A percentile compares a stretch with the other conserved stretches of the same genome.
Evolutionary conservation across 2,888 invertebrate species (phyloP).

Genomic region (Asteroscopus sphinx): DNA sequence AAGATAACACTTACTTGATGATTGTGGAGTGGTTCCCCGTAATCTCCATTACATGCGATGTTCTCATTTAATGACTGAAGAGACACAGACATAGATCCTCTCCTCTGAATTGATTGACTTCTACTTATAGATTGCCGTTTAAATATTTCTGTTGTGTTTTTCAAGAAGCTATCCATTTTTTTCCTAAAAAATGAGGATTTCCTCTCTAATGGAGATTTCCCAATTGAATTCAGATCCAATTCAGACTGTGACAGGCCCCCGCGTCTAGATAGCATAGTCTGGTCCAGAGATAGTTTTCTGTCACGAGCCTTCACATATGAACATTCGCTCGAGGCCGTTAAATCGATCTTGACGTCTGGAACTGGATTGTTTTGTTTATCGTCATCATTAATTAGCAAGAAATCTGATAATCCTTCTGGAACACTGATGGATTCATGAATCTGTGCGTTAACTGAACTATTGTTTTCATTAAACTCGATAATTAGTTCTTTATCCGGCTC

Average conservation of each 20-base stretch:
- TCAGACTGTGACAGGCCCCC: constrained; percentile 82
- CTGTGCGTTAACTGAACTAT: constrained; percentile 21
- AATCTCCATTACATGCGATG: constrained; percentile 52
- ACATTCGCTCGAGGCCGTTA: constrained; percentile 42
- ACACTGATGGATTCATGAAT: constrained; percentile 57
- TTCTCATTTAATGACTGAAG: constrained; percentile 79
- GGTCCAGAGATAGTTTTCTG: constrained; percentile 82
- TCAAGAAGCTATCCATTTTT: constrained; percentile 84
- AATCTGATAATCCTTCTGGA: constrained; percentile 56
- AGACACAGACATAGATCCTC: constrained; percentile 80
- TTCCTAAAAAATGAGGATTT: constrained; percentile 86
- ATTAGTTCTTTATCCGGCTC: constrained; percentile 24
- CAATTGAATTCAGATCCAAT: constrained; percentile 80
- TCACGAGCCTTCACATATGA: constrained; percentile 62
- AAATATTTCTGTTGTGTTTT: constrained; percentile 84
- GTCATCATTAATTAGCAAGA: constrained; percentile 38
- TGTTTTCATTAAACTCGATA: constrained; percentile 28
- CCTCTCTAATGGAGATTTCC: constrained; percentile 81
- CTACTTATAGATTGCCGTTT: constrained; percentile 73
- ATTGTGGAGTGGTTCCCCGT: constrained; percentile 47
- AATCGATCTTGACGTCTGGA: constrained; percentile 41
- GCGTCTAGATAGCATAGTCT: constrained; percentile 75
- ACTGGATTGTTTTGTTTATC: constrained; percentile 30
- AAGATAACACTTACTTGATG: constrained; percentile 57
- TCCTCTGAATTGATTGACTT: constrained; percentile 65